Evolutionary conservation across 1,140 invertebrate species (phyloP).

Genomic region (Zaprionus lachaisei): DNA sequence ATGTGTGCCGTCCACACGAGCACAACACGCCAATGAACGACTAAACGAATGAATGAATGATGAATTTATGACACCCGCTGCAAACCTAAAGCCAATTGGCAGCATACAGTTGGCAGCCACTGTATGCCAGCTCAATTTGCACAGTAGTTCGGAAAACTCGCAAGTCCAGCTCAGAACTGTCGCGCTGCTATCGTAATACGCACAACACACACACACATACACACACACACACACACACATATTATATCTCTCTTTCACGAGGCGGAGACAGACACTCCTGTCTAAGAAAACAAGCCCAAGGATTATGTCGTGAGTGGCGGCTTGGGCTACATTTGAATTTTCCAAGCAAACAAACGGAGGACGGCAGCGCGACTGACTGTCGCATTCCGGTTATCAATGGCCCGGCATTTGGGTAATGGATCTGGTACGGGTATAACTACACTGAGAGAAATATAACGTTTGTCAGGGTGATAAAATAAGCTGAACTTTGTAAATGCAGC

Average conservation of each 20-base stretch:
- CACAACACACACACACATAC: constrained; percentile 30
- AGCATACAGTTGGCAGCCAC: constrained; percentile 45
- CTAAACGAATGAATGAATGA: constrained; percentile 55
- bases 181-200: constrained; percentile 66
- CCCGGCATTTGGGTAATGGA: constrained; percentile 39
- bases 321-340: constrained; percentile 74
- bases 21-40: constrained; percentile 41
- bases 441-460: background rate
- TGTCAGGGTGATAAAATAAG: background rate
- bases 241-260: constrained; percentile 9
- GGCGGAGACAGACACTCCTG: constrained; percentile 47
- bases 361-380: constrained; percentile 27
- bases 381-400: constrained; percentile 73
- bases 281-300: constrained; percentile 78
- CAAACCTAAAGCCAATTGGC: constrained; percentile 58
- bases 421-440: constrained; percentile 13
- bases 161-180: constrained; percentile 34
- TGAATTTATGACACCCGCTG: constrained; percentile 75
- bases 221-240: constrained; percentile 39
- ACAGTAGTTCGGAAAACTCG: constrained; percentile 53
- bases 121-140: constrained; percentile 43
- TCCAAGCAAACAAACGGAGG: constrained; percentile 59
- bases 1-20: constrained; percentile 38
- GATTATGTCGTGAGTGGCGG: constrained; percentile 70
- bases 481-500: background rate